A percentile compares a stretch with the other conserved stretches of the same genome.
Conservation (phyloP, 2,113 vertebrate species). For the Microcebus griseorufus region DNA sequence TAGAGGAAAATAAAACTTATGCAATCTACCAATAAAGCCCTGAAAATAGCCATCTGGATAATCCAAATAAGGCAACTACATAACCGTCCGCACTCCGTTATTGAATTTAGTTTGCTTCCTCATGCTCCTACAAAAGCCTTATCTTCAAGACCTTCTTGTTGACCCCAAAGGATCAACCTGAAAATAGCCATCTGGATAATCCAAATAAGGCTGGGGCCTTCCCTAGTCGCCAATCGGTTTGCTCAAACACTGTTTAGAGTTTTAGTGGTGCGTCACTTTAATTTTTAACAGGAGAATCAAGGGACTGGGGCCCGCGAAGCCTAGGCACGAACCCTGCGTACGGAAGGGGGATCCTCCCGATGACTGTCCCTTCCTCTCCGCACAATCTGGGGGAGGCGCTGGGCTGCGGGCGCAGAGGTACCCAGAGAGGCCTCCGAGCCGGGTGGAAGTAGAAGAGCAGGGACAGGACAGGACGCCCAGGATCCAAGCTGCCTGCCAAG, state of each 20-base stretch:
- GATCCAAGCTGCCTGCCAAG: not conserved
- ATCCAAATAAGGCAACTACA: not conserved
- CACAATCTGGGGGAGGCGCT: not conserved
- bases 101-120: not conserved
- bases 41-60: not conserved
- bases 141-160: not conserved
- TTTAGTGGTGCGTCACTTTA: not conserved
- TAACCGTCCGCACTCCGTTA: not conserved
- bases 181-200: too few species aligned
- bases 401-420: not conserved
- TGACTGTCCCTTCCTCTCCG: not conserved
- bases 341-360: not conserved
- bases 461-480: not conserved
- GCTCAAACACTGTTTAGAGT: not conserved
- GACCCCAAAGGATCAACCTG: not conserved
- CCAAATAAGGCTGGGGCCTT: not conserved
- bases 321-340: not conserved
- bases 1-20: too few species aligned
- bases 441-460: not conserved
- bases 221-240: not conserved
- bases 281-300: not conserved
- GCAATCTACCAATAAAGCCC: not conserved
- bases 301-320: rapidly evolving
- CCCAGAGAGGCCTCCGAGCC: not conserved
- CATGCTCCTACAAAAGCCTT: not conserved